Evolutionary conservation across 2,888 invertebrate genomes (phyloP), one percentile per base, ranked within the genome.

Genomic region (Cryptus viduatorius): DNA sequence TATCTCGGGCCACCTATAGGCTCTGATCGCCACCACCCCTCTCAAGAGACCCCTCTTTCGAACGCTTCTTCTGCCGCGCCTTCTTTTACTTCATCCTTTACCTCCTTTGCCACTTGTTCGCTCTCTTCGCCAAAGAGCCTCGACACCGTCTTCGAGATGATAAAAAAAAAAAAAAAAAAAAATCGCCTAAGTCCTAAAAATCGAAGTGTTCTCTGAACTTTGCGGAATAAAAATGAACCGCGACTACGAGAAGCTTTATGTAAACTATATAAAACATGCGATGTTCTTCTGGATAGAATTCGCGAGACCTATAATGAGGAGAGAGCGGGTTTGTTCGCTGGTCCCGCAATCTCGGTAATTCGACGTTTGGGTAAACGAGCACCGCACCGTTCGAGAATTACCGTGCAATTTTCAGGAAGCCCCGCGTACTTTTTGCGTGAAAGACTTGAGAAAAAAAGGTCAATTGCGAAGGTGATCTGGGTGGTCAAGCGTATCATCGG

Each of bases 1-100:
- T 91, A 90, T 90, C 86, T 89, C 31, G 61, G 90, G 88, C 90
- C 90, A 90, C 90, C 90, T 89, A 91, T 91, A 90, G 90, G 90
- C 82, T 73, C 88, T 88, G 89, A 89, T 92, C 92, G 92, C 90
- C 37, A 90, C 90, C 90, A 91, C 90, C 90, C 90, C 83, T 37
- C 37, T 37, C 37, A 8, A 37, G 89, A 87, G 90, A 87, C 86
- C 84, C 81, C 64, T 78, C 82, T 82, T 78, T 78, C 71, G 50
- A 50, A 73, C 67, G 68, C 71, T 61, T 75, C 72, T 82, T 76
- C 71, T 48, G 75, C 84, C 78, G 48, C 77, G 61, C 75, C 77
- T 78, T 79, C 56, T 72, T 67, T 65, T 65, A 72, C 46, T 44
- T 53, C 69, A 8, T 77, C 64, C 64, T 71, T 67, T 61, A 31